Conservation (phyloP, 2,888 invertebrate genomes). For the Macrophya alboannulata region DNA sequence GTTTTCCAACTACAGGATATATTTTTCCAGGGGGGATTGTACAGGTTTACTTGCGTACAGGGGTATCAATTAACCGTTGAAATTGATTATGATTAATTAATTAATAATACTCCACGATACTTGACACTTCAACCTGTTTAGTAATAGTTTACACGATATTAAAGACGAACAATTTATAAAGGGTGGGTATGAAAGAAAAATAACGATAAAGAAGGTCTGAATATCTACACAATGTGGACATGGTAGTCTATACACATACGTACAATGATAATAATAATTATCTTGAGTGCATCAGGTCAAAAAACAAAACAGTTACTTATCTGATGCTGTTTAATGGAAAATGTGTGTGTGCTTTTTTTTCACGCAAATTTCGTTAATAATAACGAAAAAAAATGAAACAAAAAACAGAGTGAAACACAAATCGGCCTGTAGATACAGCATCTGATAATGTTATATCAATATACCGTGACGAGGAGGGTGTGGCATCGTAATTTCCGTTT, state of each 20-base stretch:
- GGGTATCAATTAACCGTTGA: not conserved
- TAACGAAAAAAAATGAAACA: not conserved
- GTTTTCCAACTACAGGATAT: no score
- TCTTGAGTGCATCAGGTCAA: not conserved
- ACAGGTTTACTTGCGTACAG: not conserved
- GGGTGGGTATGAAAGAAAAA: no score
- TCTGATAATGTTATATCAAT: not conserved
- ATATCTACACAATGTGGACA: no score
- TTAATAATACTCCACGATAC: not conserved
- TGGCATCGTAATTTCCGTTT: constrained; percentile 22
- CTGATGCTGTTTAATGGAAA: not conserved
- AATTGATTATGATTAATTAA: not conserved
- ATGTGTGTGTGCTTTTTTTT: not conserved
- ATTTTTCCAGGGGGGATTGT: no score
- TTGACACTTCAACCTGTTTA: constrained; percentile 11
- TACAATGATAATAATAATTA: not conserved
- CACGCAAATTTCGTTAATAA: not conserved
- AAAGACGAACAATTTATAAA: no score
- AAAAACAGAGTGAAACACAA: not conserved
- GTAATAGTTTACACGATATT: not conserved
- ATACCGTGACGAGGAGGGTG: not conserved
- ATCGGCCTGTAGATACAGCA: not conserved
- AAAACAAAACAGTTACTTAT: not conserved
- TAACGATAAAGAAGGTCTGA: no score
- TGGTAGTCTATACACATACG: not conserved